Conservation (phyloP, 2,888 invertebrate species). For the Drosophila monieri region DNA sequence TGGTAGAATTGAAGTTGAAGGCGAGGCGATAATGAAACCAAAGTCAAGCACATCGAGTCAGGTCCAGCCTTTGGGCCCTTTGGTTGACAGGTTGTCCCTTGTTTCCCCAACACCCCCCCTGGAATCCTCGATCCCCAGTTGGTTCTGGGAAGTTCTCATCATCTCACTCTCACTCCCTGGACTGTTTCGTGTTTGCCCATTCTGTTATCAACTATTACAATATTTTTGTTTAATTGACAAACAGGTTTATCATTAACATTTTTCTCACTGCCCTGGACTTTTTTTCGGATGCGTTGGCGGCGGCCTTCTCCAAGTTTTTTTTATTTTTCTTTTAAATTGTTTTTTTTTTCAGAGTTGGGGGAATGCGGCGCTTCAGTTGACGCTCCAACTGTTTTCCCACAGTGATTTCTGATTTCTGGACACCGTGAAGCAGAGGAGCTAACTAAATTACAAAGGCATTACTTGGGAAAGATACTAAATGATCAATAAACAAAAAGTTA, state of each 20-base stretch:
- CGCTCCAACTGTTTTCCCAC: constrained; percentile 78
- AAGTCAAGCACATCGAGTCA: constrained; percentile 69
- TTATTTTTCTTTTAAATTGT: background rate
- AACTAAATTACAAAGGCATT: constrained; percentile 27
- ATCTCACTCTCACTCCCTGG: constrained; percentile 39
- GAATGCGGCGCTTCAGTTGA: constrained; percentile 59
- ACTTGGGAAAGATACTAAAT: constrained; percentile 31
- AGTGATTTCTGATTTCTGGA: constrained; percentile 53
- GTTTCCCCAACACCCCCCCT: constrained; percentile 5
- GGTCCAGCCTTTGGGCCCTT: constrained; percentile 51
- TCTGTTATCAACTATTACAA: constrained; percentile 78
- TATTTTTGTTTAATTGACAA: constrained; percentile 77
- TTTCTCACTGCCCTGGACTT: constrained; percentile 39
- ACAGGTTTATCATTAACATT: constrained; percentile 74
- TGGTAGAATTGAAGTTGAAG: constrained; percentile 41
- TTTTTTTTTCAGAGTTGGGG: constrained; percentile 1
- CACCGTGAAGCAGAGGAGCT: constrained; percentile 37
- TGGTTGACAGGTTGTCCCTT: constrained; percentile 69
- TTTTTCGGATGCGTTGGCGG: constrained; percentile 50
- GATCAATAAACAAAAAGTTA: constrained; percentile 23
- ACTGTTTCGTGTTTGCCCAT: constrained; percentile 61
- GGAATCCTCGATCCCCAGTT: constrained; percentile 2
- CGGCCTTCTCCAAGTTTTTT: constrained; percentile 13
- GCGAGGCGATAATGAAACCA: constrained; percentile 73
- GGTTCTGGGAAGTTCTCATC: constrained; percentile 67